Base-by-base conservation (phyloP, 2,113 vertebrate genomes). In the Odontophorus gujanensis region DNA sequence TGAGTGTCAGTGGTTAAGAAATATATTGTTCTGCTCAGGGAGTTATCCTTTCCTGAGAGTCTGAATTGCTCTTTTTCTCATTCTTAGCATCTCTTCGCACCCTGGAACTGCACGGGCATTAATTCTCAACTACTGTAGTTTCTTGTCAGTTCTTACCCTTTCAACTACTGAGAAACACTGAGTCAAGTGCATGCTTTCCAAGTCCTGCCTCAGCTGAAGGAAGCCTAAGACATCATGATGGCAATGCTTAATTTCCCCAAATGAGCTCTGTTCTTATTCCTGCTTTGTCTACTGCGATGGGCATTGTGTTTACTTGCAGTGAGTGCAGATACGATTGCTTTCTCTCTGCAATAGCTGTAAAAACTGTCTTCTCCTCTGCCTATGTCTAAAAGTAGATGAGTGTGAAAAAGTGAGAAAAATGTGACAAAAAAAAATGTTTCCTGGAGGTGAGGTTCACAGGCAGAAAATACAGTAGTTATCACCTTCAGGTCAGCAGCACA, bases 391-490 rank as follows among this genome's bases (percentile, higher is more conserved):
- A 92, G 71, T 84, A 81, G 78, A 71, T 72, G 77, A 90, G 86
- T 89, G n/a, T 84, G 81, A 84, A 95, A 83, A 93, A 83, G 82
- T 89, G 91, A 81, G 90, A 89, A 92, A 89, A 96, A 62, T 21
- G 68, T 85, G 78, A 85, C 87, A 15, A 59, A 90, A 86, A 86
- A 89, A 67, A 88, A 90, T 63, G 11, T 82, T 93, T 95, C 75
- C 59, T 77, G 66, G 94, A 84, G 82, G 47, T 68, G 85, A 80
- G 32, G 73, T 92, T 94, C 19, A 25, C 9, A 28, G 81, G 48
- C 80, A 78, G 77, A 90, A 65, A 67, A 87, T 83, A 90, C 53
- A 85, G 89, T 40, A 80, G 80, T 69, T 94, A 74, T 89, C 79
- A 94, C 73, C 75, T 92, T 50, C 1, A 26, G 81, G 85, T 95